phyloP scores from a whole-genome alignment of 2,888 invertebrate species.

The Saturnia japonica region DNA sequence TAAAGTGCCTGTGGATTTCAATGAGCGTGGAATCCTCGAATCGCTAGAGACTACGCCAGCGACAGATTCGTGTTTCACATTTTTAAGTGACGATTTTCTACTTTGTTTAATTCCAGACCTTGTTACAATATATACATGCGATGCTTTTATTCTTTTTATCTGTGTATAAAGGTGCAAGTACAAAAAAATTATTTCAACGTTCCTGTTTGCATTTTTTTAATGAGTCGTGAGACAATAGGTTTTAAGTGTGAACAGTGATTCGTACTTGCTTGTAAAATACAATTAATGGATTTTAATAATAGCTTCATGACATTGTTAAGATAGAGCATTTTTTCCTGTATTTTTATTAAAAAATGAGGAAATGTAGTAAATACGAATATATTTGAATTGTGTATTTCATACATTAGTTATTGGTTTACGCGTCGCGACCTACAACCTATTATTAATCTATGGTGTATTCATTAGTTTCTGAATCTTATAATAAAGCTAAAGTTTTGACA shows the following conservation, averaged over 20 bases:
- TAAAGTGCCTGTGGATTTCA: conserved; percentile 75
- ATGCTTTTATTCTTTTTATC: conserved; percentile 46
- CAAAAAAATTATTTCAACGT: conserved; percentile 52
- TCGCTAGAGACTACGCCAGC: conserved; percentile 54
- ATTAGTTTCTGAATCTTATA: too few relatives aligned
- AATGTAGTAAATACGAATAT: too few relatives aligned
- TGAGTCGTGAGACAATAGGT: conserved; percentile 34
- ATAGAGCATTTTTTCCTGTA: too few relatives aligned
- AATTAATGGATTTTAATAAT: background rate
- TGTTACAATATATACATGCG: conserved; percentile 55
- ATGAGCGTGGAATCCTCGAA: conserved; percentile 64
- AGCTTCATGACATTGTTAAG: too few relatives aligned
- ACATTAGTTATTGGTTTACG: too few relatives aligned
- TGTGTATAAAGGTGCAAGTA: conserved; percentile 40
- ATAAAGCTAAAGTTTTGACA: too few relatives aligned
- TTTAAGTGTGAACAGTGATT: conserved; percentile 19
- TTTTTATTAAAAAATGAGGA: too few relatives aligned
- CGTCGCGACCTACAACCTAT: too few relatives aligned
- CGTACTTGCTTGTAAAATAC: background rate
- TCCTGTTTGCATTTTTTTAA: conserved; percentile 36
- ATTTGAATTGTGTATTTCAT: too few relatives aligned
- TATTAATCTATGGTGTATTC: too few relatives aligned
- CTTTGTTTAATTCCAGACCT: conserved; percentile 60
- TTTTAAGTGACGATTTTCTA: conserved; percentile 70
- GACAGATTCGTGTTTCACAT: conserved; percentile 56